Evolutionary conservation across 1,140 invertebrate species (phyloP), one percentile per base, ranked within the genome.

Genomic region (Pomacea maculata): DNA sequence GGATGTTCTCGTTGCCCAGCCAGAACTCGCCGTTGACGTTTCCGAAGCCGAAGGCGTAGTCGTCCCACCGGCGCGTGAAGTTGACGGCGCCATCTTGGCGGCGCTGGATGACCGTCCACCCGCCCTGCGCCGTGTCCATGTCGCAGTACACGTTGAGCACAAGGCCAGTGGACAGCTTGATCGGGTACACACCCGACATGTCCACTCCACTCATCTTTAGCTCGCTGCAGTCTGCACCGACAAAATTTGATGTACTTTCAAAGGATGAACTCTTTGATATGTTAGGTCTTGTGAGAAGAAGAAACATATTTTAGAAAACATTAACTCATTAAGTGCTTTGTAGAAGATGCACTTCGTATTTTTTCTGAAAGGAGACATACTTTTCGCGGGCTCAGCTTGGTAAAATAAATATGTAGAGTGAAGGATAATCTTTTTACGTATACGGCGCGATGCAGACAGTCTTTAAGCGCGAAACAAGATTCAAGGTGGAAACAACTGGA

Each of bases 41-140:
- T 7, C 97, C 97, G 88, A 99, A 99, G 21, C 97, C 97, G 87
- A 97, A 96, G 88, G 97, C 96, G 90, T 99, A 99, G 87, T 97
- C 96, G 45, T 95, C 94, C 97, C 97, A 99, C 87, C 96, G 95
- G 15, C 96, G 92, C 86, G 97, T 97, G 92, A 98, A 98, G 89
- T 96, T 97, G 0, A 89, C 81, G 11, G 83, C 94, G 19, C 96
- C 96, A 86, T 97, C 95, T 83, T 93, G 93, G 7, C 96, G 93
- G 8, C 95, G 93, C 85, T 97, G 96, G 11, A 98, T 92, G 0
- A 97, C 93, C 2, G 96, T 97, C 95, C 95, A 97, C 1, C 95
- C 95, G 11, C 97, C 97, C 85, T 96, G 95, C 25, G 95, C 82
- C 0, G 85, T 95, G 19, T 95, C 94, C 82, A 95, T 93, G 64